Conservation (phyloP, 2,797 vertebrate genomes). For the Micrastur ruficollis region DNA sequence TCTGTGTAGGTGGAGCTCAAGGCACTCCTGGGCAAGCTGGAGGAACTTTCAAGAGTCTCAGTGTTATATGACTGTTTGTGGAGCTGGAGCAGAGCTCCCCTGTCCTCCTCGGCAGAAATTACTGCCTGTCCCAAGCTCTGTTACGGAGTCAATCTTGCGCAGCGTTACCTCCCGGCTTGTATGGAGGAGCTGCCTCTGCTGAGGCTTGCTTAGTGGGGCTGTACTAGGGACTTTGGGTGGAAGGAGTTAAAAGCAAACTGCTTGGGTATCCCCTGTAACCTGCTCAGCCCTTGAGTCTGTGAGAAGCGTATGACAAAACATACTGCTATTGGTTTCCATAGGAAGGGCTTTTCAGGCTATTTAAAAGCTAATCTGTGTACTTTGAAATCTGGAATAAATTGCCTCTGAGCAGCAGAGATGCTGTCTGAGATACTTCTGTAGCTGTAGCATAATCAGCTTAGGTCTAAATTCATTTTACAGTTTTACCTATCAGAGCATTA, state of each 20-base stretch:
- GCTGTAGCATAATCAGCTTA: neutral
- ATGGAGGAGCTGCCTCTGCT: neutral
- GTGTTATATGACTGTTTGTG: neutral
- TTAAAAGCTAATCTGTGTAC: neutral
- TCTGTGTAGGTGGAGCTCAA: neutral
- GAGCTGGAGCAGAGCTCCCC: neutral
- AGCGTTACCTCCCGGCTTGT: neutral
- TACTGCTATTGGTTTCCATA: neutral
- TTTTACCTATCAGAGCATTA: neutral
- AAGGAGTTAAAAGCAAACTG: neutral
- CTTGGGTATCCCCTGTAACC: neutral
- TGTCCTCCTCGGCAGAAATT: fast-evolving
- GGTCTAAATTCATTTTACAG: neutral
- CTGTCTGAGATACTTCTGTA: neutral
- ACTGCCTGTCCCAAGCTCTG: neutral
- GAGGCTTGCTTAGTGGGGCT: neutral
- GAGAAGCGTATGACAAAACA: neutral
- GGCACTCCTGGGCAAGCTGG: neutral
- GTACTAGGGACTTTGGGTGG: too few species aligned
- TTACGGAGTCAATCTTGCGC: neutral
- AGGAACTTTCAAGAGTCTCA: neutral
- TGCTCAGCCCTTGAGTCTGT: neutral
- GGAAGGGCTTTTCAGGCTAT: neutral
- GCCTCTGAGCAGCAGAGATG: neutral
- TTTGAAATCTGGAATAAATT: neutral